Evolutionary conservation across 2,113 vertebrate genomes (phyloP).

Genomic region (Electrona antarctica): DNA sequence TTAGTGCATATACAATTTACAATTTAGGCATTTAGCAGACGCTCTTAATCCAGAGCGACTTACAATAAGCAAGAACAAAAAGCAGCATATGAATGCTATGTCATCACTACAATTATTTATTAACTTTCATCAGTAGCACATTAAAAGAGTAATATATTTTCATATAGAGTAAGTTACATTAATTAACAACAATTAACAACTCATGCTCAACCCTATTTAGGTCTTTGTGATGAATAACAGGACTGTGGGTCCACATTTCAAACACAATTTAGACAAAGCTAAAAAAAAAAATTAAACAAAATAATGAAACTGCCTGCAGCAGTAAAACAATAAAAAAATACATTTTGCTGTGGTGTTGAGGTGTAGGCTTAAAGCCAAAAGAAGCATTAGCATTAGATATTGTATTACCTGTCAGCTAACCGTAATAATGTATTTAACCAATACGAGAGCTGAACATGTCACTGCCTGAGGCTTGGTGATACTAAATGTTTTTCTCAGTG

Average conservation of each 20-base stretch:
- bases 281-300: too few relatives aligned
- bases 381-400: slow-evolving; percentile 57
- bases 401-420: slow-evolving; percentile 44
- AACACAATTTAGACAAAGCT: slow-evolving; percentile 11
- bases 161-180: neutral
- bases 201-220: neutral
- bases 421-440: slow-evolving; percentile 26
- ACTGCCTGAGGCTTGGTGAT: slow-evolving; percentile 19
- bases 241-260: neutral
- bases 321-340: slow-evolving; percentile 13
- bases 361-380: slow-evolving; percentile 38
- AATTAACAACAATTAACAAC: neutral
- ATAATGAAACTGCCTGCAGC: neutral
- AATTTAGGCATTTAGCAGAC: too few relatives aligned
- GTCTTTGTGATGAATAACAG: too few relatives aligned
- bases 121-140: slow-evolving; percentile 4
- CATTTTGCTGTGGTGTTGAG: slow-evolving; percentile 25
- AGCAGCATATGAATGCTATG: slow-evolving; percentile 10
- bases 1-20: too few relatives aligned
- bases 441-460: slow-evolving; percentile 35
- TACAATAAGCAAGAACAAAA: too few relatives aligned
- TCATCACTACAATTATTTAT: slow-evolving; percentile 16
- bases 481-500: slow-evolving; percentile 17
- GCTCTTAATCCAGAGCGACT: too few relatives aligned
- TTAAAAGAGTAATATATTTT: neutral